Evolutionary conservation across 2,797 vertebrate species (phyloP), one percentile per base, ranked within the genome.

Genomic region (Stomatorhinus walkeri): DNA sequence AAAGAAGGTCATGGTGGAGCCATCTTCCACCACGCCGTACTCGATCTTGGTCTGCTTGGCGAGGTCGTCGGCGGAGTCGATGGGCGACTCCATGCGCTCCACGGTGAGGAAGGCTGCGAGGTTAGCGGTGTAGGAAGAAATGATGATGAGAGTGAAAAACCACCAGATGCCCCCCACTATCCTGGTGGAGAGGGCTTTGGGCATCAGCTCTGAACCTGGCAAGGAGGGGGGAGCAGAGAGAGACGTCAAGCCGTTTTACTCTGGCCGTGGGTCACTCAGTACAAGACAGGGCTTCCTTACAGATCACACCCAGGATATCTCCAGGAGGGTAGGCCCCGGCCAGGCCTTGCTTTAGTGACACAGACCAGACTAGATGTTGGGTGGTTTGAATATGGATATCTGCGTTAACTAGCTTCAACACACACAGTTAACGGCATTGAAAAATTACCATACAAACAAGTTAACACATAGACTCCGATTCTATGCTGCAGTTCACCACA

Each of bases 101-200:
- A 99, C 98, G 40, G 98, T 99, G 93, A 99, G 97, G 96, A 99
- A 99, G 93, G 98, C 98, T 76, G 98, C 98, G 96, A 99, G 93
- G 96, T 99, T 99, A 94, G 98, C 98, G 92, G 98, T 99, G 93
- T 99, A 99, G 93, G 98, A 99, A 91, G 98, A 99, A 96, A 99
- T 99, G 96, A 99, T 99, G 97, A 99, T 99, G 95, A 99, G 97
- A 88, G 98, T 99, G 95, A 99, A 99, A 97, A 99, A 99, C 98
- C 98, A 99, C 98, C 98, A 99, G 96, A 99, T 99, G 94, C 98
- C 98, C 94, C 98, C 98, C 93, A 99, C 98, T 95, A 99, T 99
- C 96, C 98, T 97, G 96, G 98, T 99, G 94, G 98, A 99, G 92
- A 99, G 97, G 92, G 98, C 98, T 97, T 98, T 99, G 91, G 98